phyloP scores from a whole-genome alignment of 2,888 invertebrate species.

The Phaonia tiefii region DNA sequence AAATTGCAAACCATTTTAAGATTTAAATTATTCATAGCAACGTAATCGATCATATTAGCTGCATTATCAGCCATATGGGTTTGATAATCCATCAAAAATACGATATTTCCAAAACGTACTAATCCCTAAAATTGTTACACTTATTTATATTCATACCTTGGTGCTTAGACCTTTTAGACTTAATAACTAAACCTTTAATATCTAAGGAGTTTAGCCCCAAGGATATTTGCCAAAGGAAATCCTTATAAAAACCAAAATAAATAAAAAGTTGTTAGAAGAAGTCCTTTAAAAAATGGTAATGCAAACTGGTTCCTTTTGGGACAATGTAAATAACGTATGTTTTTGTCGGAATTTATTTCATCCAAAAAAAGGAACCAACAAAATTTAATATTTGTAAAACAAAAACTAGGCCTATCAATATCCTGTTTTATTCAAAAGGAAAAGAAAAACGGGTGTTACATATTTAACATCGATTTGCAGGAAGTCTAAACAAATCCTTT shows the following conservation, averaged over 20 bases:
- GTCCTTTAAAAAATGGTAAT: not conserved
- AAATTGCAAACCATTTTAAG: too few relatives aligned
- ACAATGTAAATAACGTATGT: slow-evolving; percentile 48
- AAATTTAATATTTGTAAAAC: not conserved
- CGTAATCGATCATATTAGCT: too few relatives aligned
- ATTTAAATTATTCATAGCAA: too few relatives aligned
- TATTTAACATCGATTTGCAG: slow-evolving; percentile 51
- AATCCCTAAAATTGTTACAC: too few relatives aligned
- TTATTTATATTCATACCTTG: slow-evolving; percentile 12
- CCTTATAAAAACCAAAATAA: not conserved
- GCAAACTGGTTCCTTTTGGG: slow-evolving; percentile 14
- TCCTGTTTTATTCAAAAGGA: too few relatives aligned
- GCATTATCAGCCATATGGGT: too few relatives aligned
- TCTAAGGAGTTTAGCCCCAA: not conserved
- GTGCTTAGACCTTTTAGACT: slow-evolving; percentile 30
- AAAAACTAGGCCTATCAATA: not conserved
- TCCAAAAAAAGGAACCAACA: too few relatives aligned
- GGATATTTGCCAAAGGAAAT: slow-evolving; percentile 24
- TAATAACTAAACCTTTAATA: slow-evolving; percentile 20
- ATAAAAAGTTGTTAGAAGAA: not conserved
- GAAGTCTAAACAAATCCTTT: slow-evolving; percentile 54
- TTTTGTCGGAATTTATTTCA: not conserved
- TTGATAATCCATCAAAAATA: slow-evolving; percentile 21
- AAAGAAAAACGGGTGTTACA: slow-evolving; percentile 44
- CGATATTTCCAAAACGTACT: too few relatives aligned